phyloP scores from a whole-genome alignment of 2,797 vertebrate genomes.

The Tarsius wallacei region DNA sequence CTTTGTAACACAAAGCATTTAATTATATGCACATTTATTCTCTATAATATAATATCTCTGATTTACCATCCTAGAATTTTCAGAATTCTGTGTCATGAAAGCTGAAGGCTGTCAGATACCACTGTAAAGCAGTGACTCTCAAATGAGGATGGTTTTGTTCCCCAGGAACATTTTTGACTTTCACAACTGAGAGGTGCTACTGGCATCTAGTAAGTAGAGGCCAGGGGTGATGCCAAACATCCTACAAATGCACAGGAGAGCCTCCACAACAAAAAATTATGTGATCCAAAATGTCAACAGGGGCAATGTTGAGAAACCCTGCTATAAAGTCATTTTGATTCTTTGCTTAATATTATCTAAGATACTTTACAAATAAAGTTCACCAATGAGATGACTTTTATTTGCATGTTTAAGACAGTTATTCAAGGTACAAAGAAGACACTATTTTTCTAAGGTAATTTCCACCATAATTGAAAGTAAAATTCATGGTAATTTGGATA shows the following conservation, averaged over 20 bases:
- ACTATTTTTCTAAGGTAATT: conserved; percentile 16
- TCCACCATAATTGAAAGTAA: neutral
- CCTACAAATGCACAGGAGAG: neutral
- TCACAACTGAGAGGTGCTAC: neutral
- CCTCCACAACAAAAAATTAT: neutral
- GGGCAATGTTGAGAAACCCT: neutral
- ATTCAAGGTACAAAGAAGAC: conserved; percentile 37
- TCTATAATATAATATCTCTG: neutral
- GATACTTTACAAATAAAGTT: neutral
- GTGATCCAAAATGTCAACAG: neutral
- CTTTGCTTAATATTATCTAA: neutral
- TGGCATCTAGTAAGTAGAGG: neutral
- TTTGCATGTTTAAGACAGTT: neutral
- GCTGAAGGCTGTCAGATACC: neutral
- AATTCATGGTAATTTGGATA: neutral
- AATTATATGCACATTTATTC: neutral
- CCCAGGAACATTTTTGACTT: neutral
- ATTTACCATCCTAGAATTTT: conserved; percentile 1
- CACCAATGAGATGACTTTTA: neutral
- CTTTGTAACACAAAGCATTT: neutral
- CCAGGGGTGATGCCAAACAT: neutral
- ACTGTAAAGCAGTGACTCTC: neutral
- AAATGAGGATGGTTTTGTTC: neutral
- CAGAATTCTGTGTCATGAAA: conserved; percentile 38
- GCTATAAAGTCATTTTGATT: neutral